Evolutionary conservation across 2,888 invertebrate species (phyloP), one percentile per base, ranked within the genome.

Genomic region (Furcula furcula): DNA sequence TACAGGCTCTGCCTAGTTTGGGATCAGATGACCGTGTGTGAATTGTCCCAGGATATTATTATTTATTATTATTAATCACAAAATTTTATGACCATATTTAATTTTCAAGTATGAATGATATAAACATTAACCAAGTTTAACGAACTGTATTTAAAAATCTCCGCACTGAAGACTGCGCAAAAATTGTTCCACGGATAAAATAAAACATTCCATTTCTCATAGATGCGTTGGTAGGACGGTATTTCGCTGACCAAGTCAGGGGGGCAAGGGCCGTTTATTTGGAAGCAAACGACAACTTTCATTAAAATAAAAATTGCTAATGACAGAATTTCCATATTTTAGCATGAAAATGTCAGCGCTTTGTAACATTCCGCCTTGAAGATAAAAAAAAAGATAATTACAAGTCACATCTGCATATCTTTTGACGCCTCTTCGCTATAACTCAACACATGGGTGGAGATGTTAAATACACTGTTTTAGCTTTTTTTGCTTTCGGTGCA

Each of bases 261-360:
- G n/a, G 50, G 57, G 49, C 49, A 58, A 64, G 68, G 64, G 67
- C 55, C 53, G 45, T 61, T 58, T 34, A 48, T 55, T 58, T 46
- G 39, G 44, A 55, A 29, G 26, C 56, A 67, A 52, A 61, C 65
- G 77, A 76, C 79, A 73, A 79, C 73, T 75, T 76, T 80, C 72
- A 79, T 83, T 82, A 76, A 72, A 82, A 73, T 71, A 75, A 80
- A 78, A 85, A 81, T 80, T 79, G 75, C 75, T 84, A 86, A 87
- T 83, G 84, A 76, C 76, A 72, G 70, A 67, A 87, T 87, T 76
- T 84, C 76, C 87, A 87, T 85, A 82, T 76, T 81, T 87, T 87
- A 73, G 77, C 87, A 84, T 87, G 76, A 80, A 81, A 71, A 76
- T 69, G 75, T 83, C 78, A 78, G 71, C 76, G 55, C 72, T 76